Percentiles rank a stretch among this genome's conserved stretches.
Evolutionary conservation across 2,888 invertebrate genomes (phyloP).

Genomic region (Graphium colonna): DNA sequence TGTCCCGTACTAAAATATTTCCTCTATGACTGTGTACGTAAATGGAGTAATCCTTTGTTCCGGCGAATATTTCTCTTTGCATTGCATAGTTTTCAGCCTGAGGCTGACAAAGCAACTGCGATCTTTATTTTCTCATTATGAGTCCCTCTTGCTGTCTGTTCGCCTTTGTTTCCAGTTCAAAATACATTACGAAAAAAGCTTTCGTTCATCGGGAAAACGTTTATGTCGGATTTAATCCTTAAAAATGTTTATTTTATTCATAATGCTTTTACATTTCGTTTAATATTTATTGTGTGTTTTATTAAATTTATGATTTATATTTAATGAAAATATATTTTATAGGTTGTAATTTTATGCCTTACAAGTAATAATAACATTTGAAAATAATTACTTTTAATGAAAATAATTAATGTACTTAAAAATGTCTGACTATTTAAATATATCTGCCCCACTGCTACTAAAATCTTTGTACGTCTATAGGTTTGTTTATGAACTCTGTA

Average conservation of each 20-base stretch:
- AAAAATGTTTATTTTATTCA: background rate
- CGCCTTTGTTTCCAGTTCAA: slow-evolving; percentile 47
- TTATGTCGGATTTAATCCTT: slow-evolving; percentile 1
- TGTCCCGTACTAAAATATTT: slow-evolving; percentile 19
- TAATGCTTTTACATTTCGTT: background rate
- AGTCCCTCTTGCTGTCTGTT: slow-evolving; percentile 52
- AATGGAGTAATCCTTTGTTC: slow-evolving; percentile 29
- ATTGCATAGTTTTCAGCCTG: slow-evolving; percentile 39
- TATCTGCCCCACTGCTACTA: too few species aligned
- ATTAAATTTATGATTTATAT: background rate
- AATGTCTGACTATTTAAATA: too few species aligned
- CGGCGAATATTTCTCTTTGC: slow-evolving; percentile 39
- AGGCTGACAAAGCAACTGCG: slow-evolving; percentile 60
- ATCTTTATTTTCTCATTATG: slow-evolving; percentile 69
- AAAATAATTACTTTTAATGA: too few species aligned
- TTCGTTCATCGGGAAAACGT: slow-evolving; percentile 12
- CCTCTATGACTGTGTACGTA: slow-evolving; percentile 2
- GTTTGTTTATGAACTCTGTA: too few species aligned
- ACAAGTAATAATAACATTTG: too few species aligned
- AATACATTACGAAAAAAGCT: slow-evolving; percentile 42
- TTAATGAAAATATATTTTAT: too few species aligned
- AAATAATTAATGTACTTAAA: too few species aligned
- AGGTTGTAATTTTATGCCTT: too few species aligned
- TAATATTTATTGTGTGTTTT: background rate
- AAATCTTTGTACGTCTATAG: too few species aligned